These are phyloP conservation scores for Aporophyla lueneburgensis DNA, from an alignment of 2,888 invertebrate genomes.

Conservation along the genomic window DNA sequence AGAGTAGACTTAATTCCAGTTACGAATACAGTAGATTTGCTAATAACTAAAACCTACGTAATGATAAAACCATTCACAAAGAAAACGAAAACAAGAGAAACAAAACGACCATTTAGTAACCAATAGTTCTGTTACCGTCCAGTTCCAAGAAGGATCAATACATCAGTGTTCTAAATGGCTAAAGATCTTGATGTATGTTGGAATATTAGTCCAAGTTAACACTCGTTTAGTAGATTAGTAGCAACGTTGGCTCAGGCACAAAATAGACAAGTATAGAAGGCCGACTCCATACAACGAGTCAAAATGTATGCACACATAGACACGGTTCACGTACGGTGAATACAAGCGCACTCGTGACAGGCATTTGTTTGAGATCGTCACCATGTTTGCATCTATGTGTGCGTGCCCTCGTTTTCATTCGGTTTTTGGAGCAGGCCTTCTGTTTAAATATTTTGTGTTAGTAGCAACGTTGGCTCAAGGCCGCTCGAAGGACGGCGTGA, in stretches of 20 bases:
- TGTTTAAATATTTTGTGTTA: background rate
- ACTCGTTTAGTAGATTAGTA: slow-evolving; percentile 73
- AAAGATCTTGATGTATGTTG: slow-evolving; percentile 64
- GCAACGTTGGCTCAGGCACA: slow-evolving; percentile 34
- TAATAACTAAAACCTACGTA: background rate
- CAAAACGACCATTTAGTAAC: slow-evolving; percentile 23
- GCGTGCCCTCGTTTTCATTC: background rate
- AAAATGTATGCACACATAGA: background rate
- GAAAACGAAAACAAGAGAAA: slow-evolving; percentile 7
- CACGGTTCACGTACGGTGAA: background rate
- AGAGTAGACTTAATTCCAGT: too few species aligned
- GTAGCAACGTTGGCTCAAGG: slow-evolving; percentile 62
- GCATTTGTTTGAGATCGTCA: background rate
- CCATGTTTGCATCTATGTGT: background rate
- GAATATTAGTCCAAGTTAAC: slow-evolving; percentile 72
- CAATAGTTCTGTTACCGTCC: slow-evolving; percentile 38
- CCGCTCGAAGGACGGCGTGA: slow-evolving; percentile 65
- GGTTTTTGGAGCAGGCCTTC: background rate
- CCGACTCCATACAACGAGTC: background rate
- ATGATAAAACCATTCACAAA: background rate
- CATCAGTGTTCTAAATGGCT: slow-evolving; percentile 60
- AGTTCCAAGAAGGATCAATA: slow-evolving; percentile 47
- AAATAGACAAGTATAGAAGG: slow-evolving; percentile 1
- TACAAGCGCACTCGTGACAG: background rate
- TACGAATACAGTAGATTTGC: background rate